phyloP scores from a whole-genome alignment of 2,888 invertebrate genomes.

The Tromatobia lineatoria region DNA sequence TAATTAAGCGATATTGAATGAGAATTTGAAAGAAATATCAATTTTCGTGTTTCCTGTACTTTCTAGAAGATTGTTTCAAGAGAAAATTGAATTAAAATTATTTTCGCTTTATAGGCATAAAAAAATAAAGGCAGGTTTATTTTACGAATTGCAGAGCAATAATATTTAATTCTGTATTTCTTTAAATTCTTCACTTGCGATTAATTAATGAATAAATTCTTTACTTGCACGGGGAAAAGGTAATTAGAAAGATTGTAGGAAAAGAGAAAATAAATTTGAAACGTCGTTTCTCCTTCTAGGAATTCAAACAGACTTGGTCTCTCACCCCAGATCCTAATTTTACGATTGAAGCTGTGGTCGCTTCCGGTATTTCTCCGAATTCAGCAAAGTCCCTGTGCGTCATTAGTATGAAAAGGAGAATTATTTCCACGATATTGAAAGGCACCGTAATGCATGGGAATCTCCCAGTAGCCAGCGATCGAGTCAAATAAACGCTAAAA shows the following conservation, averaged over 20 bases:
- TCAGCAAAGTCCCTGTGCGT: slow-evolving; percentile 72
- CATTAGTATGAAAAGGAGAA: slow-evolving; percentile 80
- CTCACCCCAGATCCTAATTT: slow-evolving; percentile 42
- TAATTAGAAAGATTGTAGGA: neutral
- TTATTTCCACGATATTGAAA: slow-evolving; percentile 82
- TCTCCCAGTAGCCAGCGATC: slow-evolving; percentile 77
- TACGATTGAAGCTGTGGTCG: neutral
- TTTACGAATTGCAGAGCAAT: too few relatives aligned
- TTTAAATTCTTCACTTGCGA: too few relatives aligned
- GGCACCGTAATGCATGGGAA: slow-evolving; percentile 83
- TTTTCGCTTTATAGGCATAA: too few relatives aligned
- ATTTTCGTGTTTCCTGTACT: too few relatives aligned
- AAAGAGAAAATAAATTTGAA: neutral
- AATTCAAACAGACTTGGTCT: neutral
- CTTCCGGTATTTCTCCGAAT: slow-evolving; percentile 14
- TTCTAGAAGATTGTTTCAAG: too few relatives aligned
- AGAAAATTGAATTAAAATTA: too few relatives aligned
- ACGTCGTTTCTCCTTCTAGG: neutral
- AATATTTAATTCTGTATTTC: too few relatives aligned
- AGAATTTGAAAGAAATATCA: neutral
- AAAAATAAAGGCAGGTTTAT: too few relatives aligned
- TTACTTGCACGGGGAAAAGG: too few relatives aligned
- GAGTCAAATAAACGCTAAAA: slow-evolving; percentile 81
- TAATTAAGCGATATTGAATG: neutral
- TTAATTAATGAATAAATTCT: too few relatives aligned